Evolutionary conservation across 2,113 vertebrate species (phyloP), one percentile per base, ranked within the genome.

Genomic region (Pangasianodon hypophthalmus): DNA sequence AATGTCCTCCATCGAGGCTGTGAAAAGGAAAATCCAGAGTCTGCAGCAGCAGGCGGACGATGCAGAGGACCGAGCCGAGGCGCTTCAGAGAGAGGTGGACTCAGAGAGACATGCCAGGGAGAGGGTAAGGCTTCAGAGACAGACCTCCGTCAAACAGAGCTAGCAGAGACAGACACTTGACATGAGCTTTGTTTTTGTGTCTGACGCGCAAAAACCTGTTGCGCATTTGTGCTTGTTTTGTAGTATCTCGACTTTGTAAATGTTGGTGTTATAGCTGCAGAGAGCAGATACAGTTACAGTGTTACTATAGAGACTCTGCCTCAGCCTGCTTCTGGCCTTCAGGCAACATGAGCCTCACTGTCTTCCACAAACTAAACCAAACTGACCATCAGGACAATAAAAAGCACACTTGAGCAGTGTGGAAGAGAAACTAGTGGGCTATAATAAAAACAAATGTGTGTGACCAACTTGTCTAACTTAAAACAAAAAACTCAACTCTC

Each of bases 21-120:
- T 98, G 86, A 96, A 96, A 58, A 96, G 95, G 88, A 98, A 97
- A 92, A 97, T 98, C 80, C 96, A 97, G 93, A 95, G 75, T 0
- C 94, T 98, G 91, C 97, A 98, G 92, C 96, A 97, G 86, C 95
- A 94, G 87, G 96, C 95, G 18, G 95, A 96, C 64, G 96, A 97
- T 64, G 97, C 96, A 8, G 96, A 97, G 92, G 96, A 97, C 18
- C 95, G 95, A 3, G 96, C 96, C n/a, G 96, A 96, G 58, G 48
- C 92, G 50, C 93, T 97, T 79, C 96, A 97, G 94, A 91, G 89
- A 80, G 96, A 97, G 93, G 95, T 95, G 90, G 96, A 97, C 93
- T 85, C 79, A 64, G 97, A 97, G 94, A 93, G 96, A 85, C 95
- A 96, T 92, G 95, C 94, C 93, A 90, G 96, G 52, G 93, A 96